These are phyloP conservation scores for Holacanthus passer DNA, from an alignment of 2,113 vertebrate species.

Conservation along the genomic window DNA sequence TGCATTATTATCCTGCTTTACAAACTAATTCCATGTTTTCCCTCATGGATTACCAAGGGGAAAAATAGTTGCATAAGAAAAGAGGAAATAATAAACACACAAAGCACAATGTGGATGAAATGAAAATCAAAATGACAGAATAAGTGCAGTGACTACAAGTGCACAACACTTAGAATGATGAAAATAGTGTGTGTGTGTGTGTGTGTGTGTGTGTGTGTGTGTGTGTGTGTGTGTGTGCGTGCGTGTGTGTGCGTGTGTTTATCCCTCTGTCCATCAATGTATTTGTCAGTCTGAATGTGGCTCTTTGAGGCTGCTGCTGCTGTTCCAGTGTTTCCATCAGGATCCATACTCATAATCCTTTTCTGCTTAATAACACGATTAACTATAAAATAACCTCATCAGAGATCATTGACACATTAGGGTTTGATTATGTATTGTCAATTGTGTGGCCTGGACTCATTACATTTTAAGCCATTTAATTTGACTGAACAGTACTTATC, in stretches of 20 bases:
- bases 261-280: slow-evolving; percentile 29
- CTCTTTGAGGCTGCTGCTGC: slow-evolving; percentile 31
- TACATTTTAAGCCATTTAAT: slow-evolving; percentile 62
- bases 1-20: slow-evolving; percentile 86
- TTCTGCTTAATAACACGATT: slow-evolving; percentile 64
- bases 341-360: slow-evolving; percentile 67
- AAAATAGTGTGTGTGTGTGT: slow-evolving; percentile 7
- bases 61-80: slow-evolving; percentile 62
- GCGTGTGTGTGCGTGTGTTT: slow-evolving; percentile 22
- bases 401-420: slow-evolving; percentile 62
- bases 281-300: slow-evolving; percentile 35
- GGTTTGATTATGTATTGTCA: slow-evolving; percentile 65
- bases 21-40: slow-evolving; percentile 86
- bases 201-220: slow-evolving; percentile 25
- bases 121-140: slow-evolving; percentile 64
- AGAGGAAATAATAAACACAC: slow-evolving; percentile 60
- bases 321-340: slow-evolving; percentile 48
- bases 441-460: slow-evolving; percentile 58
- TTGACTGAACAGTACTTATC: slow-evolving; percentile 42
- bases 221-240: slow-evolving; percentile 30
- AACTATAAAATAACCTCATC: slow-evolving; percentile 61
- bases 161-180: slow-evolving; percentile 28
- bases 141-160: slow-evolving; percentile 37
- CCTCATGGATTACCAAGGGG: slow-evolving; percentile 81
- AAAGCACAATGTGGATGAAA: slow-evolving; percentile 61